Conservation (phyloP, 2,888 invertebrate genomes). For the Monoplex corrugatus region DNA sequence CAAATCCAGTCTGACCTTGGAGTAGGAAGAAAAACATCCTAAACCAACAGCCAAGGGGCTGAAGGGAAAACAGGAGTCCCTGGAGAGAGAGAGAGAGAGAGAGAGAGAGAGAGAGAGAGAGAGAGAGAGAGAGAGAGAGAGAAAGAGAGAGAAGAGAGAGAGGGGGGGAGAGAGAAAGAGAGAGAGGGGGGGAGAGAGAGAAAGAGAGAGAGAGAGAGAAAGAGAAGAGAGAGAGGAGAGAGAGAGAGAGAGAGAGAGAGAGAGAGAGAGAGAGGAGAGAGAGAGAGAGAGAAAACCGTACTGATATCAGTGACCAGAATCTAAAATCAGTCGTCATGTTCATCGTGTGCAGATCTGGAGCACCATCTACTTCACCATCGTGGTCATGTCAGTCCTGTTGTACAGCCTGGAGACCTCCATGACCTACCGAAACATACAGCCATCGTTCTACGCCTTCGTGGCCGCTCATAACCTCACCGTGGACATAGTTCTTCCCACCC, state of each 20-base stretch:
- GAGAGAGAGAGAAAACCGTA: too few species aligned
- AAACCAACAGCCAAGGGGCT: too few species aligned
- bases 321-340: not conserved
- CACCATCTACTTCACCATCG: not conserved
- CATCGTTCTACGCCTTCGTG: not conserved
- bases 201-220: not conserved
- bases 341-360: not conserved
- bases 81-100: too few species aligned
- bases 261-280: not conserved
- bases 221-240: not conserved
- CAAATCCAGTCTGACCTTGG: too few species aligned
- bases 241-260: not conserved
- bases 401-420: constrained; percentile 7
- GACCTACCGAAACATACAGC: not conserved
- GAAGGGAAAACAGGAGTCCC: too few species aligned
- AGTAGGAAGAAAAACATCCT: too few species aligned
- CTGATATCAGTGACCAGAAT: too few species aligned
- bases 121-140: too few species aligned
- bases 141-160: too few species aligned
- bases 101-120: too few species aligned
- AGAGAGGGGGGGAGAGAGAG: constrained; percentile 5
- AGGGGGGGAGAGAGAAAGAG: too few species aligned
- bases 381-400: constrained; percentile 1
- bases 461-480: not conserved
- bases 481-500: not conserved